These are phyloP conservation scores for Enteromius fasciolatus DNA, from an alignment of 2,797 vertebrate species.

Conservation along the genomic window DNA sequence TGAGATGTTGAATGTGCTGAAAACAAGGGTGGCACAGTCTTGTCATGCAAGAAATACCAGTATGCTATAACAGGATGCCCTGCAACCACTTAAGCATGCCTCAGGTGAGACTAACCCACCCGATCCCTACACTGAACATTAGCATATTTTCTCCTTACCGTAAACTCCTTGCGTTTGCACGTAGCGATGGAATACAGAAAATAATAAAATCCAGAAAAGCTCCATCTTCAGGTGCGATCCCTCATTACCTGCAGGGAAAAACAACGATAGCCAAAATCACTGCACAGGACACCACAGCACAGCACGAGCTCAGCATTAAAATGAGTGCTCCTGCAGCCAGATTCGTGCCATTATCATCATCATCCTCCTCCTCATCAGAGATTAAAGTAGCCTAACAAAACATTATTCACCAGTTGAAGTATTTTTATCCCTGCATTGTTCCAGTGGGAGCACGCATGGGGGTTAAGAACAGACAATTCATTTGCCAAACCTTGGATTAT, in stretches of 20 bases:
- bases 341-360: conserved; percentile 60
- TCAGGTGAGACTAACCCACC: background rate
- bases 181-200: conserved; percentile 74
- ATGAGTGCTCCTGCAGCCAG: conserved; percentile 47
- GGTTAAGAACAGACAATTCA: conserved; percentile 69
- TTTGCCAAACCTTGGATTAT: conserved; percentile 71
- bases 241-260: conserved; percentile 77
- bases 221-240: conserved; percentile 82
- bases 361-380: conserved; percentile 26
- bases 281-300: conserved; percentile 1
- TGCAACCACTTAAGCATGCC: background rate
- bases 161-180: conserved; percentile 80
- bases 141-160: conserved; percentile 70
- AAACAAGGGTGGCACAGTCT: background rate
- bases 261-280: conserved; percentile 7
- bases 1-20: conserved; percentile 3
- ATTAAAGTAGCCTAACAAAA: conserved; percentile 48
- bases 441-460: conserved; percentile 55
- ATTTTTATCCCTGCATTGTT: conserved; percentile 55
- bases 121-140: background rate
- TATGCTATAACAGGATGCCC: background rate
- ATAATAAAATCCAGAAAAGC: conserved; percentile 83
- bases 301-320: conserved; percentile 19
- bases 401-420: conserved; percentile 55
- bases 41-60: background rate